Conservation (phyloP, 2,888 invertebrate genomes). For the Morpho achilles region DNA sequence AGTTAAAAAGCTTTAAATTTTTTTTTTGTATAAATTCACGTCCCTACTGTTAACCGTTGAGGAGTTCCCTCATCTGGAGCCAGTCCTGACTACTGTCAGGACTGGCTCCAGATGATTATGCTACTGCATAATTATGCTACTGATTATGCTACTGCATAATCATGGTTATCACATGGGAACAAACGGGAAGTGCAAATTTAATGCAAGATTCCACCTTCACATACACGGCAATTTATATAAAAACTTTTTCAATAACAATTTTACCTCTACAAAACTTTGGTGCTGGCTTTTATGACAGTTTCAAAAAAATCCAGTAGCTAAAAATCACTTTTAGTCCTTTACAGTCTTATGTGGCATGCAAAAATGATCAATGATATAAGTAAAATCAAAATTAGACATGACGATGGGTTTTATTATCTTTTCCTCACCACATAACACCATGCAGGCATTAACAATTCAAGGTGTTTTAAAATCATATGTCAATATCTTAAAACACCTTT, state of each 20-base stretch:
- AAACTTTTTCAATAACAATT: background rate
- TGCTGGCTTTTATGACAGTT: constrained; percentile 63
- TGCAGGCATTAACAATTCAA: constrained; percentile 39
- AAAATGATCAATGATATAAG: constrained; percentile 33
- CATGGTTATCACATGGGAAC: too few species aligned
- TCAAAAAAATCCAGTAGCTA: constrained; percentile 51
- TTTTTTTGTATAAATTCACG: too few species aligned
- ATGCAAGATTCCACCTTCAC: too few species aligned
- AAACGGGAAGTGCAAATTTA: too few species aligned
- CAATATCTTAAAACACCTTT: constrained; percentile 28
- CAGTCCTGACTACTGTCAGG: too few species aligned
- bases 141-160: too few species aligned
- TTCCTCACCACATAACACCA: constrained; percentile 74
- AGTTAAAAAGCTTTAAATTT: too few species aligned
- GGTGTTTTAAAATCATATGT: constrained; percentile 21
- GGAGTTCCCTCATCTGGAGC: too few species aligned
- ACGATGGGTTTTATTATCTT: constrained; percentile 20
- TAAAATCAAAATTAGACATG: constrained; percentile 13
- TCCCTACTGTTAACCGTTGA: too few species aligned
- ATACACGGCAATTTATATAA: too few species aligned
- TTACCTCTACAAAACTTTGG: constrained; percentile 63
- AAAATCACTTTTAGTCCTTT: constrained; percentile 41
- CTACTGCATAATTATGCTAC: too few species aligned
- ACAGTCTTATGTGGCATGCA: constrained; percentile 77
- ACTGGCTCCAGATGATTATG: too few species aligned